Conservation (phyloP, 2,797 vertebrate genomes). For the Phoebastria nigripes region DNA sequence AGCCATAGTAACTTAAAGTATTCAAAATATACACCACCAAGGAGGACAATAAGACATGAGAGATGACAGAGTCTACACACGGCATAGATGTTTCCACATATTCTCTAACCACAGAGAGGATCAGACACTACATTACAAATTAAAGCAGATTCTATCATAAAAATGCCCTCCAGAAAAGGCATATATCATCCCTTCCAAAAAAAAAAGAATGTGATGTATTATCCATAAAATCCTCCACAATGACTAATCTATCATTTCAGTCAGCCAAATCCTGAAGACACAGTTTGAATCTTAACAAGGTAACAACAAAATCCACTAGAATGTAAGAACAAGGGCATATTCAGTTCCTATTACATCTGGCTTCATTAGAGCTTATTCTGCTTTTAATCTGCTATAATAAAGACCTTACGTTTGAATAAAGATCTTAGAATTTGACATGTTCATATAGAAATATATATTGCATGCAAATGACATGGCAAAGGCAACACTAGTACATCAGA, state of each 20-base stretch:
- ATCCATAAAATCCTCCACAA: background rate
- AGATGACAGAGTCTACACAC: background rate
- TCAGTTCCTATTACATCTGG: background rate
- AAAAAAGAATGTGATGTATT: background rate
- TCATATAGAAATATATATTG: background rate
- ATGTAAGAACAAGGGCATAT: background rate
- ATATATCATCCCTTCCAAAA: background rate
- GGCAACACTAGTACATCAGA: background rate
- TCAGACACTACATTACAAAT: conserved; percentile 19
- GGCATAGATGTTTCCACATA: conserved; percentile 16
- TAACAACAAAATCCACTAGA: conserved; percentile 13
- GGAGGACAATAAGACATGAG: background rate
- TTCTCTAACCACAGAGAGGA: conserved; percentile 14
- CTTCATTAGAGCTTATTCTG: conserved; percentile 9
- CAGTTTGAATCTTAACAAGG: conserved; percentile 14
- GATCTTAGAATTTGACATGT: conserved; percentile 1
- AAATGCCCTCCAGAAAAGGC: conserved; percentile 28
- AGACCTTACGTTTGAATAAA: background rate
- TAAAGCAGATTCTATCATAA: background rate
- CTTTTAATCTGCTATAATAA: conserved; percentile 37
- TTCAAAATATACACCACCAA: background rate
- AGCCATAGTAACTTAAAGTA: background rate
- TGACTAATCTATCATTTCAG: conserved; percentile 15
- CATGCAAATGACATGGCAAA: conserved; percentile 10
- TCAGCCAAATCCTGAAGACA: background rate